phyloP scores from a whole-genome alignment of 1,140 invertebrate genomes.

The Microplitis mediator region DNA sequence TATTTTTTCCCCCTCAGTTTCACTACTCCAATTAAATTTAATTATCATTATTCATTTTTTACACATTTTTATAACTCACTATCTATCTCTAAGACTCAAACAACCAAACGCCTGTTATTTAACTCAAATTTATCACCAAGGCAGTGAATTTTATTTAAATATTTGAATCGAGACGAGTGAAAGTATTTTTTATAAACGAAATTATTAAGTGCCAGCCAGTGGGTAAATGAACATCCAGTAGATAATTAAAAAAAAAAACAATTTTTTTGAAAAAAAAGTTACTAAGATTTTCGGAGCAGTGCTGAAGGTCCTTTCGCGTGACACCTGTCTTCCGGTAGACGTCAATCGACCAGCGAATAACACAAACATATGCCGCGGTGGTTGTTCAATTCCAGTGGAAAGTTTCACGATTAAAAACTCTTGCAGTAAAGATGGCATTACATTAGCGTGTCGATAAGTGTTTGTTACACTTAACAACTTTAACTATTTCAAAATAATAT shows the following conservation, averaged over 20 bases:
- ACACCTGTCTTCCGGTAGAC: constrained; percentile 1
- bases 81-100: neutral
- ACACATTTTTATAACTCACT: neutral
- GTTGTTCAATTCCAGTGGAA: constrained; percentile 10
- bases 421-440: constrained; percentile 12
- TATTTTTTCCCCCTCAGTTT: too few species aligned
- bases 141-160: too few species aligned
- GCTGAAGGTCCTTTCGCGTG: neutral
- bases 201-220: neutral
- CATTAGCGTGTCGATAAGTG: constrained; percentile 13
- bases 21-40: too few species aligned
- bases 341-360: neutral
- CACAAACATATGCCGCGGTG: constrained; percentile 2
- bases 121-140: too few species aligned
- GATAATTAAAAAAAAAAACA: neutral
- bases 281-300: neutral
- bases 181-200: neutral
- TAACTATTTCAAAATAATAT: neutral
- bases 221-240: neutral
- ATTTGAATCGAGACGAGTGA: neutral
- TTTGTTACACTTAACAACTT: neutral
- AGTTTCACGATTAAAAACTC: neutral
- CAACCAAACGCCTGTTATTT: too few species aligned
- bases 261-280: neutral
- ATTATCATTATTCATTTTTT: too few species aligned